These are phyloP conservation scores for Calonectris borealis DNA, from an alignment of 2,113 vertebrate species.

Conservation along the genomic window DNA sequence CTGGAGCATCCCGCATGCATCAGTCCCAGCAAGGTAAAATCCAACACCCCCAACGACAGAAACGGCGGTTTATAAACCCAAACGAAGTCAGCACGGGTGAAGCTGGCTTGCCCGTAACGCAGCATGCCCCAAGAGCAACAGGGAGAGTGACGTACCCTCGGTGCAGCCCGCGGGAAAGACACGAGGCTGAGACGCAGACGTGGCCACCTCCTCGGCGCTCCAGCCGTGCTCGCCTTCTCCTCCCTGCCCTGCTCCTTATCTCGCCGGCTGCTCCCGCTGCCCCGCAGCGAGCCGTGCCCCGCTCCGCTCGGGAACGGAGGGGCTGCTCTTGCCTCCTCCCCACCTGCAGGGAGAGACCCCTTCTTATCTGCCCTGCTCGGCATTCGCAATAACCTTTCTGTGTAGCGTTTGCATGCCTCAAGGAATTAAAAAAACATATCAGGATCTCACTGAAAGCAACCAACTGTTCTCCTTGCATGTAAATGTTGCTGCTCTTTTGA, in stretches of 20 bases:
- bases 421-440: neutral
- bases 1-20: accelerated
- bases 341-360: neutral
- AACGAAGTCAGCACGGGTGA: accelerated
- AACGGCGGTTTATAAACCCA: accelerated
- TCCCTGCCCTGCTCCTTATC: neutral
- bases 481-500: constrained; percentile 68
- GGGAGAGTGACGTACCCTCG: accelerated
- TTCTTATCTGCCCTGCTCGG: neutral
- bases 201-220: neutral
- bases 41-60: neutral
- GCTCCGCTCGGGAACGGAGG: accelerated
- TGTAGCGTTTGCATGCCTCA: neutral
- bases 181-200: accelerated
- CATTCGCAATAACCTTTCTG: neutral
- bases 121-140: accelerated
- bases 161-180: neutral
- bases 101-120: neutral
- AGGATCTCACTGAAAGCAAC: constrained; percentile 45
- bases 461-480: constrained; percentile 42
- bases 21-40: neutral
- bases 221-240: neutral
- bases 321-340: neutral
- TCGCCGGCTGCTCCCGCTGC: neutral
- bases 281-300: too few relatives aligned